Conservation (phyloP, 2,797 vertebrate species). For the Eidolon dupreanum region DNA sequence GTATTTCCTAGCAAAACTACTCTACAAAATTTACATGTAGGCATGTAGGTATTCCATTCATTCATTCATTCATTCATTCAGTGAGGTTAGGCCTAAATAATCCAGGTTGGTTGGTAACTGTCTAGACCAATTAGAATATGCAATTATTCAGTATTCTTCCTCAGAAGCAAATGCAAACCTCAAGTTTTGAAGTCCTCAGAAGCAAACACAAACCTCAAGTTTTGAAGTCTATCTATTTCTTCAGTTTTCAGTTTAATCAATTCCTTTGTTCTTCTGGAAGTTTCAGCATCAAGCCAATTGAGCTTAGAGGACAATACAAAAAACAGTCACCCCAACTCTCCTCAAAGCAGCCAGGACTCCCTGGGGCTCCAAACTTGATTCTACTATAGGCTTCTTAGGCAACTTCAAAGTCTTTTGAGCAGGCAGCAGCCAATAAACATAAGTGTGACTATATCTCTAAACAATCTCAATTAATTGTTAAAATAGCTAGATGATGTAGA, state of each 20-base stretch:
- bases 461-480: background rate
- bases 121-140: background rate
- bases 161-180: slow-evolving; percentile 76
- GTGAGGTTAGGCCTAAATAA: background rate
- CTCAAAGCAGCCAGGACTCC: background rate
- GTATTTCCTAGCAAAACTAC: background rate
- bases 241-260: slow-evolving; percentile 84
- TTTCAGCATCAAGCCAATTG: slow-evolving; percentile 87
- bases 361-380: background rate
- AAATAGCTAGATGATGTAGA: background rate
- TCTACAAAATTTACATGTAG: background rate
- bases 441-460: background rate
- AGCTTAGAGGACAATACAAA: slow-evolving; percentile 81
- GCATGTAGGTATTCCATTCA: background rate
- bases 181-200: slow-evolving; percentile 79
- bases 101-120: background rate
- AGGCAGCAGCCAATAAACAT: background rate
- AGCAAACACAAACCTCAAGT: slow-evolving; percentile 81
- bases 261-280: slow-evolving; percentile 83
- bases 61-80: background rate
- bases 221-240: slow-evolving; percentile 84
- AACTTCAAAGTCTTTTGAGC: background rate
- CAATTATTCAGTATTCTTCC: background rate
- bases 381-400: background rate
- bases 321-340: background rate